A percentile compares a stretch with the other conserved stretches of the same genome.
These are phyloP conservation scores for Calliphora vicina DNA, from an alignment of 1,140 invertebrate species.

Conservation along the genomic window DNA sequence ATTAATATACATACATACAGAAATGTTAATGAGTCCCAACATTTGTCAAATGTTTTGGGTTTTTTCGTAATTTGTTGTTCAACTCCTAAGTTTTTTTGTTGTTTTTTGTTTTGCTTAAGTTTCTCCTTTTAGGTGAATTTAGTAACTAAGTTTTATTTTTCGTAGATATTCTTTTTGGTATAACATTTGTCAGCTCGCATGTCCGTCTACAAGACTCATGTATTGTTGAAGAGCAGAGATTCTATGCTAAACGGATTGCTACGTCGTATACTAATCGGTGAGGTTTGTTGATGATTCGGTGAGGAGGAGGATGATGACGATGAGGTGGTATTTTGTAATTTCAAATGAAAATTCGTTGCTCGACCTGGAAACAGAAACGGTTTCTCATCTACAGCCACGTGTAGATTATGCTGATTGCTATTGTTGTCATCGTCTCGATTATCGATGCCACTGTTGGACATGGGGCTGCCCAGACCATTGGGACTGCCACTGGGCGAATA, in stretches of 20 bases:
- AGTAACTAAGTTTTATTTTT: neutral
- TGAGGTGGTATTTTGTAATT: conserved; percentile 50
- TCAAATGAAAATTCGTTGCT: conserved; percentile 55
- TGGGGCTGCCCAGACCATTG: conserved; percentile 64
- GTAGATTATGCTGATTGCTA: conserved; percentile 43
- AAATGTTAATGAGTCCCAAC: neutral
- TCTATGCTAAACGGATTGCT: conserved; percentile 87
- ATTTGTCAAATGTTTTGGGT: neutral
- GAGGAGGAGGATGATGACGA: conserved; percentile 36
- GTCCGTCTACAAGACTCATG: conserved; percentile 64
- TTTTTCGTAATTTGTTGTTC: neutral
- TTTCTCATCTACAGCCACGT: conserved; percentile 33
- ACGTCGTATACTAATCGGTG: conserved; percentile 68
- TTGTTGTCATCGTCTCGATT: conserved; percentile 43
- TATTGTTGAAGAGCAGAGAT: conserved; percentile 76
- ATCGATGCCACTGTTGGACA: conserved; percentile 46
- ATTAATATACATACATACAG: neutral
- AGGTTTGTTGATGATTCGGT: conserved; percentile 65
- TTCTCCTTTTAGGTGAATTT: neutral
- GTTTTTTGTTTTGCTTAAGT: no score
- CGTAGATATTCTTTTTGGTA: neutral
- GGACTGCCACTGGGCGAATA: conserved; percentile 71
- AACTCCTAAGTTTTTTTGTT: neutral
- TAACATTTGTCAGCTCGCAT: neutral
- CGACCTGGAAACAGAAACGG: conserved; percentile 52